These are phyloP conservation scores for Protaetia brevitarsis DNA, from an alignment of 1,140 invertebrate genomes.

Conservation along the genomic window DNA sequence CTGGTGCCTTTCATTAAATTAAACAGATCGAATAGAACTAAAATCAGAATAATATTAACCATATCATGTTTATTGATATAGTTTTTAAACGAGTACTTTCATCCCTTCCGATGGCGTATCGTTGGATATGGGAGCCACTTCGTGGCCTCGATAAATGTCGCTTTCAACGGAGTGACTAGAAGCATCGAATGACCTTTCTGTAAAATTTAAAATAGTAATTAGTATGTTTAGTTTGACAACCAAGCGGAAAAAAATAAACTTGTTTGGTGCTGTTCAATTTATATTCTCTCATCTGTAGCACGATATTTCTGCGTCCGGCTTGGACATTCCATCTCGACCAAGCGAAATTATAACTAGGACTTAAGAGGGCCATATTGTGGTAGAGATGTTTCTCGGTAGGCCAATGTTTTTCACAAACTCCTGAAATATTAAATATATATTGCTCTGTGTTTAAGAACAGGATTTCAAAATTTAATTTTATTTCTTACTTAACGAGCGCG, in stretches of 20 bases:
- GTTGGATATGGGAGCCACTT: slow-evolving; percentile 65
- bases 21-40: slow-evolving; percentile 71
- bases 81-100: slow-evolving; percentile 43
- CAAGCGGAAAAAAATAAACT: too few species aligned
- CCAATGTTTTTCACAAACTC: slow-evolving; percentile 68
- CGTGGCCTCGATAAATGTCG: slow-evolving; percentile 64
- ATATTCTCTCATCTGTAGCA: slow-evolving; percentile 70
- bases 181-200: slow-evolving; percentile 58
- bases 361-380: slow-evolving; percentile 75
- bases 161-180: slow-evolving; percentile 60
- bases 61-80: slow-evolving; percentile 35
- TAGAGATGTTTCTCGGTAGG: slow-evolving; percentile 77
- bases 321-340: slow-evolving; percentile 86
- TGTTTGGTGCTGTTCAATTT: slow-evolving; percentile 58
- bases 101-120: slow-evolving; percentile 55
- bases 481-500: too few species aligned
- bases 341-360: slow-evolving; percentile 74
- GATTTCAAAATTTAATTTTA: too few species aligned
- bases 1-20: slow-evolving; percentile 52
- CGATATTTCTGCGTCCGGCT: slow-evolving; percentile 63
- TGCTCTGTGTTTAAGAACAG: too few species aligned
- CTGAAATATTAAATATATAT: slow-evolving; percentile 27
- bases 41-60: slow-evolving; percentile 33
- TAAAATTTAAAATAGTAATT: too few species aligned
- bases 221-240: too few species aligned